Base-by-base conservation (phyloP, 2,113 vertebrate species). In the Rhinoderma darwinii region DNA sequence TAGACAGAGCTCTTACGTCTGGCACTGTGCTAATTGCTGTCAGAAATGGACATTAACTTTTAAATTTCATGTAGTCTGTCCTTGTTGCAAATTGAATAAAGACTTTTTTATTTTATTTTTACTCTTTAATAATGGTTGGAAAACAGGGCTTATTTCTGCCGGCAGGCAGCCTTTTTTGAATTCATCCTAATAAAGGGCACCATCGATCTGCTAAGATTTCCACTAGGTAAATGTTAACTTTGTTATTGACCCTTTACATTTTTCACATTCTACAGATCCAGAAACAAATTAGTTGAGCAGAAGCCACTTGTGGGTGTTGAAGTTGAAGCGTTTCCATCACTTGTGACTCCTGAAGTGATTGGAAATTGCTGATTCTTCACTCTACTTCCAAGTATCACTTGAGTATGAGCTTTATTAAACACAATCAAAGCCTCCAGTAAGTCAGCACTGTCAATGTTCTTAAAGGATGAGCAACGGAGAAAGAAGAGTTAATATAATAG, bases 331-430 rank as follows among this genome's bases (percentile, higher is more conserved):
- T 50, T 68, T 68, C 81, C 30, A 47, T 82, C 59, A 43, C 37
- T 82, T 43, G 43, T 5, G 82, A 47, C 30, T 37, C 44, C 43
- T 84, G 68, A 73, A 84, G 68, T 84, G 82, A 84, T 84, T 84
- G 63, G 41, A 84, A 84, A 84, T 73, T 84, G 68, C 82, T 72
- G 82, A 84, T 73, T 70, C 66, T 54, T 54, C 5, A 6, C 66
- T 56, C 82, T 84, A 50, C 44, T 73, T 2, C 39, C 30, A 56
- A 84, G 82, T 51, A 50, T 73, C 68, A 39, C 82, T 84, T 37
- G 47, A 83, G 82, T 18, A 72, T 22, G 37, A 51, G 70, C 82
- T 47, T 61, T 51, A 70, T 70, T 72, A 73, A 84, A 72, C 68
- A 54, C 27, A 68, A 47, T 82, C 41, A 43, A 70, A 54, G 66